Conservation (phyloP, 2,113 vertebrate species). For the Xiphophorus couchianus region DNA sequence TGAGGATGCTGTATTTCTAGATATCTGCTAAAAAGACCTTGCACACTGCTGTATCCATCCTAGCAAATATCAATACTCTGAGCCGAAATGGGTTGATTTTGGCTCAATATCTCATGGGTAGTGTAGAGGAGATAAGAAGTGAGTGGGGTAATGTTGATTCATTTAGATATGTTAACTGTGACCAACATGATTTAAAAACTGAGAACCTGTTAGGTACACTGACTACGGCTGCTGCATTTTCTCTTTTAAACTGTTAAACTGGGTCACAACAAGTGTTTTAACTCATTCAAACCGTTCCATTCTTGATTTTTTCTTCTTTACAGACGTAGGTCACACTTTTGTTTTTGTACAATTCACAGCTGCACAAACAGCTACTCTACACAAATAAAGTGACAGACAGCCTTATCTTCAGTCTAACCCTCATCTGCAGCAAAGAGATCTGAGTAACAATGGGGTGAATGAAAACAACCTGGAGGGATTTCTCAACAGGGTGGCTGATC, state of each 20-base stretch:
- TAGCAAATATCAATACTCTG: conserved; percentile 9
- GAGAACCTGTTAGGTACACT: neutral
- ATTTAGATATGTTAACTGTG: neutral
- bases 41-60: conserved; percentile 1
- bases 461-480: conserved; percentile 9
- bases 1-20: conserved; percentile 44
- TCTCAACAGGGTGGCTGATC: conserved; percentile 14
- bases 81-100: conserved; percentile 11
- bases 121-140: neutral
- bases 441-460: neutral
- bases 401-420: neutral
- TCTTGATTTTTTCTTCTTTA: neutral
- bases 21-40: conserved; percentile 32
- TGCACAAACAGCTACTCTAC: neutral
- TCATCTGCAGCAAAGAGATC: neutral
- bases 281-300: neutral
- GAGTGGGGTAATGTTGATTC: conserved; percentile 1
- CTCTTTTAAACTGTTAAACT: neutral
- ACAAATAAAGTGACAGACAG: neutral
- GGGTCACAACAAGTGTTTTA: neutral
- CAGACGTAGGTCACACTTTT: neutral
- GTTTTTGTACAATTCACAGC: neutral
- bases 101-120: conserved; percentile 1
- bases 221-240: neutral
- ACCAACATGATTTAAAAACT: conserved; percentile 12